Conservation (phyloP, 2,797 vertebrate genomes). For the Staurois parvus region DNA sequence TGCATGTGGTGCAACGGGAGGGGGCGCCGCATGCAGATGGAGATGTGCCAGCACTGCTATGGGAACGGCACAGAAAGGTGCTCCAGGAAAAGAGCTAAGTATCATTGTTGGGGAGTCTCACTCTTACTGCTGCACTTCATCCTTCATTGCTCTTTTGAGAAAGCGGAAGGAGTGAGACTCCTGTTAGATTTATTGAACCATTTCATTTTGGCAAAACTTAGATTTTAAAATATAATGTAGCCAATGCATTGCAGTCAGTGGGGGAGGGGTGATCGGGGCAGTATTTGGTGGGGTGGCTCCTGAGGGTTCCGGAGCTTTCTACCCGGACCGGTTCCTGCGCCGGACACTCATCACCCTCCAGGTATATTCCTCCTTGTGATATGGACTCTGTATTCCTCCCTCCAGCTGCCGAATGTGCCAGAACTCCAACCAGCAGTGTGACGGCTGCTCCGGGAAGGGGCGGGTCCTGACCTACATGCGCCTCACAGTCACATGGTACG, state of each 20-base stretch:
- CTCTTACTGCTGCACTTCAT: neutral
- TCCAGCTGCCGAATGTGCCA: slow-evolving; percentile 57
- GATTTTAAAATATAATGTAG: too few species aligned
- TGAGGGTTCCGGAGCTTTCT: too few species aligned
- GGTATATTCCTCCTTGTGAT: neutral
- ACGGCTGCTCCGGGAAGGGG: slow-evolving; percentile 52
- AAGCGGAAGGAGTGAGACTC: too few species aligned
- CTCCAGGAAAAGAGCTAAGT: neutral
- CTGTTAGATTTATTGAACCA: too few species aligned
- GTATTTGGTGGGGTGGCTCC: too few species aligned
- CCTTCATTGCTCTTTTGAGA: neutral
- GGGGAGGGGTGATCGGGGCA: too few species aligned
- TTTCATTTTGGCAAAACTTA: too few species aligned
- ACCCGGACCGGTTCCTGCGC: too few species aligned
- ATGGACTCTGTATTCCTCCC: neutral
- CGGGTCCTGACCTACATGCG: slow-evolving; percentile 57
- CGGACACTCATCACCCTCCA: too few species aligned
- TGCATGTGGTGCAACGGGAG: slow-evolving; percentile 64
- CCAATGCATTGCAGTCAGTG: neutral
- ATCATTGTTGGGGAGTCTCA: neutral
- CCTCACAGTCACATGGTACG: slow-evolving; percentile 66
- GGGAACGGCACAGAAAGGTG: slow-evolving; percentile 62
- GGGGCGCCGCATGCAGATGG: slow-evolving; percentile 17
- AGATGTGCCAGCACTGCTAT: slow-evolving; percentile 54
- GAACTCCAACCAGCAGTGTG: neutral